Conservation (phyloP, 2,888 invertebrate genomes). For the Alloscopus bannaensis region DNA sequence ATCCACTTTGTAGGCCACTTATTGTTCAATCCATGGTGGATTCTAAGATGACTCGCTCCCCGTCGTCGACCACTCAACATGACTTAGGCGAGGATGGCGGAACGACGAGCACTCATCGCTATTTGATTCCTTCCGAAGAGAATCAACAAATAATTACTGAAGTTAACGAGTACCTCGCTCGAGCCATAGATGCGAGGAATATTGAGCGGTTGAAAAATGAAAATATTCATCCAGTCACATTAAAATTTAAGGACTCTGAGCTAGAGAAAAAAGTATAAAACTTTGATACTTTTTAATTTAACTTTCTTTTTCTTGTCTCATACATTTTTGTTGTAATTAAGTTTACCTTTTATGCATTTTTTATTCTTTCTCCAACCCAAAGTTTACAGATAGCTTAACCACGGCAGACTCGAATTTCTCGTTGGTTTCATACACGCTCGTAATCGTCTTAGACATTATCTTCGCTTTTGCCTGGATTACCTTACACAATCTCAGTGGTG, state of each 20-base stretch:
- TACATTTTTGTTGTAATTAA: too few relatives aligned
- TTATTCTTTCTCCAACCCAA: too few relatives aligned
- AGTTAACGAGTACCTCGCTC: conserved; percentile 96
- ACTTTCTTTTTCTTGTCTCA: conserved; percentile 17
- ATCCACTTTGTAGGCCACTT: conserved; percentile 53
- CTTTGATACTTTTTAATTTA: conserved; percentile 17
- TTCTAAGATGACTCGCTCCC: conserved; percentile 52
- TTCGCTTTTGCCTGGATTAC: conserved; percentile 53
- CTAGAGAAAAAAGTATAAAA: conserved; percentile 79
- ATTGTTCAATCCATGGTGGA: conserved; percentile 60
- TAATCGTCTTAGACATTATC: conserved; percentile 58
- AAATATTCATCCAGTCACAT: conserved; percentile 89
- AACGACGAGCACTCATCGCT: conserved; percentile 52
- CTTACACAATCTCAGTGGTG: conserved; percentile 27
- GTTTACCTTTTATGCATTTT: conserved; percentile 1
- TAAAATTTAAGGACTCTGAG: conserved; percentile 87
- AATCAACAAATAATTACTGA: conserved; percentile 80
- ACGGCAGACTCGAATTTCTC: conserved; percentile 51
- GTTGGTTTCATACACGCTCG: conserved; percentile 55
- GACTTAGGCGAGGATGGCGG: conserved; percentile 37
- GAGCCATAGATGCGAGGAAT: conserved; percentile 95
- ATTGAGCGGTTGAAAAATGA: conserved; percentile 91
- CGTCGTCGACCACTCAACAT: conserved; percentile 31
- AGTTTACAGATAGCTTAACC: conserved; percentile 58
- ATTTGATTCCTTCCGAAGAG: conserved; percentile 48